Evolutionary conservation across 2,797 vertebrate species (phyloP).

Genomic region (Crocidura indochinensis): DNA sequence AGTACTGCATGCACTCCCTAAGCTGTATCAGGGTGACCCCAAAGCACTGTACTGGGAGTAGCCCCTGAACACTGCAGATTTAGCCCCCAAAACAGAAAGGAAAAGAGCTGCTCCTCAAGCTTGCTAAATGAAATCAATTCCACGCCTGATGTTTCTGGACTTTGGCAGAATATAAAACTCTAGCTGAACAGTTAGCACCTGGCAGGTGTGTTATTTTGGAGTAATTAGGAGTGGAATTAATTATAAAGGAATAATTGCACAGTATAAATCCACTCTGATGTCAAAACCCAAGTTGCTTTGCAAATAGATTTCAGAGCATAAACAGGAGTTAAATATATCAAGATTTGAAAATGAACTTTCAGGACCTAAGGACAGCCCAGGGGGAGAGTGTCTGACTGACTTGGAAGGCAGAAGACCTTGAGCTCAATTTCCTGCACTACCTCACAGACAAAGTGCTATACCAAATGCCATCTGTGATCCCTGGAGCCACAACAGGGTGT

Average conservation of each 20-base stretch:
- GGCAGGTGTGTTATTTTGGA: background rate
- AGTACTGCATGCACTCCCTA: too few species aligned
- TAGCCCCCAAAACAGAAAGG: too few species aligned
- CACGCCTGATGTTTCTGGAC: background rate
- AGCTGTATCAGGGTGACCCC: too few species aligned
- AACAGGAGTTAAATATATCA: background rate
- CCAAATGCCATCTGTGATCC: too few species aligned
- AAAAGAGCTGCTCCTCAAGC: background rate
- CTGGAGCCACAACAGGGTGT: too few species aligned
- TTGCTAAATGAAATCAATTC: conserved; percentile 48
- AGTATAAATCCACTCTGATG: background rate
- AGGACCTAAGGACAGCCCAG: too few species aligned
- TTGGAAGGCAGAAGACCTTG: too few species aligned
- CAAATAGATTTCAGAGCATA: background rate
- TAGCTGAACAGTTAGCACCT: background rate
- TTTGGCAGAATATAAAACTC: conserved; percentile 5
- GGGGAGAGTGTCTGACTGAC: too few species aligned
- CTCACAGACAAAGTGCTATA: too few species aligned
- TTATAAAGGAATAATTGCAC: conserved; percentile 17
- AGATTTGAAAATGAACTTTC: conserved; percentile 12
- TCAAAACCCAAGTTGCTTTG: background rate
- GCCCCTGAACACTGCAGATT: too few species aligned
- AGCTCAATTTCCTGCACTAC: too few species aligned
- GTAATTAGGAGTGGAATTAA: background rate
- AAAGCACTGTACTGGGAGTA: too few species aligned